Evolutionary conservation across 1,140 invertebrate species (phyloP), one percentile per base, ranked within the genome.

Genomic region (Euura saliciscinereae): DNA sequence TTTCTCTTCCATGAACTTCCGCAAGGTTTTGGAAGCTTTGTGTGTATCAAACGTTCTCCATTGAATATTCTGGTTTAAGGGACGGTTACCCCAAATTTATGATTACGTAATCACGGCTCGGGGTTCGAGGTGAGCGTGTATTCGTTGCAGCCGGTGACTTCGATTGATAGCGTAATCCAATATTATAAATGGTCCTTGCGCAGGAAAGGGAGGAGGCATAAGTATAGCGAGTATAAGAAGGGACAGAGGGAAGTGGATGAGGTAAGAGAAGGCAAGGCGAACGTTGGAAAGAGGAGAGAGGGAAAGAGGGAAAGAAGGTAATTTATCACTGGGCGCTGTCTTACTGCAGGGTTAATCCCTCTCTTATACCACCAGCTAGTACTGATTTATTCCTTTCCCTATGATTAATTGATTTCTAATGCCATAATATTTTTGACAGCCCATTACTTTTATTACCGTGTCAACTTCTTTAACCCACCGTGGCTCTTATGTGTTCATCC

Each of bases 91-190:
- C 51, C 3, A 59, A 59, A 59, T 59, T 59, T 59, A 59, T 59
- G 51, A n/a, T 59, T 59, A 59, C 4, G 51, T 59, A 59, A 59
- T 59, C 51, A 59, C 51, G 51, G 51, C 51, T n/a, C n/a, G 8
- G 2, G 4, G 51, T 8, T 59, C 51, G 51, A n/a, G n/a, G 51
- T 59, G 8, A 59, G n/a, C 8, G 51, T 59, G 51, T 59, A 59
- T 59, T 59, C 51, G 51, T 10, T 59, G 51, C 51, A 59, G 2
- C 75, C 68, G 69, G 73, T 77, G 78, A 80, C 76, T 78, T 78
- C 75, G 77, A 81, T 81, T 72, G 78, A 81, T 79, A 74, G 75
- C 75, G 71, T 78, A 79, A 80, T 78, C 76, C 76, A 71, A 79
- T 79, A 80, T 78, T 80, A 81, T 78, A 78, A 81, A 81, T 78